phyloP scores from a whole-genome alignment of 2,888 invertebrate genomes.

The Cylindroiulus punctatus region DNA sequence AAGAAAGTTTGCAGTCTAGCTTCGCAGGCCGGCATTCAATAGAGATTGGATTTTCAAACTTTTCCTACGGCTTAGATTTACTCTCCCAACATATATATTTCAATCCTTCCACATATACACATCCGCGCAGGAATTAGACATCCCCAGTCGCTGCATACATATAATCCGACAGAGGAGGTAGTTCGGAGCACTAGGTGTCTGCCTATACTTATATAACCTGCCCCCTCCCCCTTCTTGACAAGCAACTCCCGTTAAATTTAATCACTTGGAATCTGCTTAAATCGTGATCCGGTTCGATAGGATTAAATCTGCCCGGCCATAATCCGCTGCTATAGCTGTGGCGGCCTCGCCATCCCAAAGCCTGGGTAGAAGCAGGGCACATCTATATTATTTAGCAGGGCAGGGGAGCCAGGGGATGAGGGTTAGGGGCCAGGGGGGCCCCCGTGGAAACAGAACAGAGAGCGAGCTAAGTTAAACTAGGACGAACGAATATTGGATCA shows the following conservation, averaged over 20 bases:
- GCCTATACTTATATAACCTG: constrained; percentile 13
- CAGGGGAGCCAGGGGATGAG: constrained; percentile 3
- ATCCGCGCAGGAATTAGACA: background rate
- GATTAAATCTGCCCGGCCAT: constrained; percentile 59
- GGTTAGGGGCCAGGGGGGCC: background rate
- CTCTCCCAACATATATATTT: constrained; percentile 3
- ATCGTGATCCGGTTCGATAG: constrained; percentile 59
- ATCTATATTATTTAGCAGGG: background rate
- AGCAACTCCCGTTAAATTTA: constrained; percentile 59
- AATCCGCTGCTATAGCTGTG: constrained; percentile 55
- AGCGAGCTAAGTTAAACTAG: background rate
- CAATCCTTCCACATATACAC: constrained; percentile 8
- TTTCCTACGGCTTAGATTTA: constrained; percentile 18
- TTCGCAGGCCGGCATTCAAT: background rate
- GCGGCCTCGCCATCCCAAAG: constrained; percentile 24
- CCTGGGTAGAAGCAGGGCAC: background rate
- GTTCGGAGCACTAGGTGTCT: background rate
- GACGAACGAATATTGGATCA: constrained; percentile 5
- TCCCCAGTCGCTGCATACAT: constrained; percentile 7
- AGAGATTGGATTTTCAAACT: constrained; percentile 10
- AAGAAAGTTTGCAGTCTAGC: background rate
- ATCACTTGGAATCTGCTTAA: constrained; percentile 59
- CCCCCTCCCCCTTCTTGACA: constrained; percentile 56
- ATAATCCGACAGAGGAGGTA: background rate
- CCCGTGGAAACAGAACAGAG: background rate